Evolutionary conservation across 1,140 invertebrate genomes (phyloP).

Genomic region (Penaeus chinensis): DNA sequence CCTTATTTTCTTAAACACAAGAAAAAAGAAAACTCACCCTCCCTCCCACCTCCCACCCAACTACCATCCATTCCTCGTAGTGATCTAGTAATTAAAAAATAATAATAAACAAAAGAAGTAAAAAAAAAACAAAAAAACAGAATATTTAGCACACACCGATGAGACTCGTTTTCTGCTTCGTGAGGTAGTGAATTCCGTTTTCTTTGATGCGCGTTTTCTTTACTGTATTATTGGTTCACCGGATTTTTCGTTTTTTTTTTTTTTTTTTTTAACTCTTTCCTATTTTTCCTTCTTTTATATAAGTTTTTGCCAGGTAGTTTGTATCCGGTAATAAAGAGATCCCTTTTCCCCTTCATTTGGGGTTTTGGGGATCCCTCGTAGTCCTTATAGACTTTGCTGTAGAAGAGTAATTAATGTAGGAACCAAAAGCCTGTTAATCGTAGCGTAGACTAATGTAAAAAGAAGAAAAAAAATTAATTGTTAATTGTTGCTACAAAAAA

Average conservation of each 20-base stretch:
- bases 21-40: slow-evolving; percentile 24
- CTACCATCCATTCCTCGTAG: neutral
- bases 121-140: no score
- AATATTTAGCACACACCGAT: no score
- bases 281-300: neutral
- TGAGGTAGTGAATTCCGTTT: no score
- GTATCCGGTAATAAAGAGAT: neutral
- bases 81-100: no score
- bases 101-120: no score
- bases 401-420: slow-evolving; percentile 28
- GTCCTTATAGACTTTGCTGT: slow-evolving; percentile 38
- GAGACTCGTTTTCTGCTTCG: no score
- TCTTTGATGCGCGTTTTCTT: no score
- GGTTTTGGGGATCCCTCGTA: slow-evolving; percentile 10
- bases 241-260: neutral
- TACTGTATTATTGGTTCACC: no score
- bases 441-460: neutral
- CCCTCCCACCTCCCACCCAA: neutral
- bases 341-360: neutral
- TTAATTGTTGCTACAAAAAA: slow-evolving; percentile 43
- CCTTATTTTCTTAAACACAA: slow-evolving; percentile 16
- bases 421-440: slow-evolving; percentile 32
- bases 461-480: slow-evolving; percentile 25
- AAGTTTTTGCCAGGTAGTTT: neutral
- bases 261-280: neutral